Conservation (phyloP, 2,797 vertebrate genomes). For the Tympanoctomys barrerae region DNA sequence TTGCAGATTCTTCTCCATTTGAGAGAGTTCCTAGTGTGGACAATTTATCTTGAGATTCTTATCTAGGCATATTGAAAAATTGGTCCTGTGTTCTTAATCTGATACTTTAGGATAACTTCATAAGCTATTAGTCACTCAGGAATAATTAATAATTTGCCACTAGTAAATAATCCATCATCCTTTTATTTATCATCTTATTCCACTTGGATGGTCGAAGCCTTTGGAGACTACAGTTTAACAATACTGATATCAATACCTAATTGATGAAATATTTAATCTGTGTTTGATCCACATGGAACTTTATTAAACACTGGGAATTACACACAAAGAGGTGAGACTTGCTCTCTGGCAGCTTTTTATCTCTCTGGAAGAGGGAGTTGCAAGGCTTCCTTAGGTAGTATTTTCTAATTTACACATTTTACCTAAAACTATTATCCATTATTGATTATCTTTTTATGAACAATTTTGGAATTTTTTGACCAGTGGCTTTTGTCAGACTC, state of each 20-base stretch:
- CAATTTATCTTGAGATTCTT: background rate
- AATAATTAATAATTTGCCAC: slow-evolving; percentile 53
- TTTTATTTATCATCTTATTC: slow-evolving; percentile 21
- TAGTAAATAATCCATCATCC: slow-evolving; percentile 34
- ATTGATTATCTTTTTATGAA: background rate
- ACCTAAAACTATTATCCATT: background rate
- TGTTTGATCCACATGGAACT: background rate
- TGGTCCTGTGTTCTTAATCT: background rate
- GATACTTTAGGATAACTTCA: slow-evolving; percentile 36
- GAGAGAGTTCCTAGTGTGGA: background rate
- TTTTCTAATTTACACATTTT: background rate
- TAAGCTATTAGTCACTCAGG: background rate
- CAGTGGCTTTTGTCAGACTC: slow-evolving; percentile 21
- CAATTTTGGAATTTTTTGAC: background rate
- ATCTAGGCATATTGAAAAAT: slow-evolving; percentile 16
- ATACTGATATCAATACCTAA: slow-evolving; percentile 5
- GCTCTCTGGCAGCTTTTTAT: background rate
- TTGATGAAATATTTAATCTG: slow-evolving; percentile 14
- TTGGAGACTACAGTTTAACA: slow-evolving; percentile 4
- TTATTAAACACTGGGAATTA: background rate
- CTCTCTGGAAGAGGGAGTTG: background rate
- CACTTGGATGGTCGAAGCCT: background rate
- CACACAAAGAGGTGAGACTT: background rate
- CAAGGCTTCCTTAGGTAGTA: background rate
- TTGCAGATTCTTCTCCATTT: background rate